Base-by-base conservation (phyloP, 2,113 vertebrate genomes). In the Salvelinus sp. region DNA sequence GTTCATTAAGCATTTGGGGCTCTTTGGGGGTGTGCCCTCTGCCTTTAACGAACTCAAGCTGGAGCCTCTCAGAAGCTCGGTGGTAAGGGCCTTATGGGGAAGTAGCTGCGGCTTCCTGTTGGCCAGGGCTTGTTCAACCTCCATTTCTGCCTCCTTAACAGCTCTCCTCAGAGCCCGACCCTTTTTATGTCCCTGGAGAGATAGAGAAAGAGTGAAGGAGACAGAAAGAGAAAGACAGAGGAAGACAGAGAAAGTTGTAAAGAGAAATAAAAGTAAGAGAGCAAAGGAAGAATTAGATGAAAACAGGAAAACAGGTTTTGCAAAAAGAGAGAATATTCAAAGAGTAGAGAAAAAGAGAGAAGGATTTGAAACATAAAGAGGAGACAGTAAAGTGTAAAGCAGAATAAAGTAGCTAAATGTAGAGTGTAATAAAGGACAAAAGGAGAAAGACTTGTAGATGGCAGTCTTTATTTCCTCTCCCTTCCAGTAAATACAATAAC, bases 141-240 rank as follows among this genome's bases (percentile, higher is more conserved):
- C 74, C 38, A 58, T 75, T 75, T 78, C 75, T 14, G 48, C 64
- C 50, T 79, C 82, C 83, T 87, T 83, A 3, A 68, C 76, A 71
- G 58, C 67, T 76, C 64, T 78, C 64, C 78, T 83, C 3, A 75
- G 75, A 75, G 30, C 63, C 67, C 65, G 28, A 38, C 60, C 50
- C 44, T 60, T 84, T 70, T 83, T 79, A 66, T 72, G 66, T 70
- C 54, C 77, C 87, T 90, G 63, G 18, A 77, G 73, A 48, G 20
- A 69, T 63, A 38, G 22, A 44, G 64, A 66, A 25, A 63, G 60
- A 63, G 62, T 10, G 22, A 63, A n/a, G 7, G 22, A 25, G 62
- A 63, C 18, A 63, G 62, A 25, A 6, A 25, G 62, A 25, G 22
- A 25, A 23, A 27, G 63, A 27, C 18, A 64, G 62, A 10, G 22